These are phyloP conservation scores for Erannis defoliaria DNA, from an alignment of 2,888 invertebrate species.

Conservation along the genomic window DNA sequence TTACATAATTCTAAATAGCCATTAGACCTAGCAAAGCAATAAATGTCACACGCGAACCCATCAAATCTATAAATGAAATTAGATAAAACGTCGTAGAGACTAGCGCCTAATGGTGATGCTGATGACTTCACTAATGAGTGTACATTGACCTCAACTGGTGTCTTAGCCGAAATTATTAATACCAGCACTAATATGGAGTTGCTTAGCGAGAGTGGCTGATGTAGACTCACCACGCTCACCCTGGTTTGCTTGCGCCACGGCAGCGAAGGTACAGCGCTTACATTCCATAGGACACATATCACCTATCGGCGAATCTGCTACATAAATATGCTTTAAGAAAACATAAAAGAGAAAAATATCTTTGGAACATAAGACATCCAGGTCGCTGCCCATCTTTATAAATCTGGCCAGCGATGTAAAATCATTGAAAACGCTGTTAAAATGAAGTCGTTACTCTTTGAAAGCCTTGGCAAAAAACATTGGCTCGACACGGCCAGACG, in stretches of 20 bases:
- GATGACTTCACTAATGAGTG: constrained; percentile 49
- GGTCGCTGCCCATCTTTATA: not conserved
- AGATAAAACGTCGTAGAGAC: constrained; percentile 32
- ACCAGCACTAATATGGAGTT: constrained; percentile 31
- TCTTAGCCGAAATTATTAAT: constrained; percentile 20
- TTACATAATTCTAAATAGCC: not conserved
- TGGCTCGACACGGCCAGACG: constrained; percentile 11
- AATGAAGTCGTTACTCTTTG: constrained; percentile 11
- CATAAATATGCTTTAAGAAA: constrained; percentile 44
- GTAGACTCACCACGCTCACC: constrained; percentile 76
- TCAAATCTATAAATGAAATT: constrained; percentile 33
- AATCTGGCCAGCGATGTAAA: constrained; percentile 10
- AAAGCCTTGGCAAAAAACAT: constrained; percentile 18
- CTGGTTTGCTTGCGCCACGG: constrained; percentile 69
- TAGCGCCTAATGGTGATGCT: constrained; percentile 49
- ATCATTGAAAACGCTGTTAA: constrained; percentile 16
- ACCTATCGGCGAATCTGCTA: constrained; percentile 66
- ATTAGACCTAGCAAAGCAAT: constrained; percentile 24
- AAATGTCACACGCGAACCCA: constrained; percentile 24
- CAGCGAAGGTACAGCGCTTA: constrained; percentile 76
- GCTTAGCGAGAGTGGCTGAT: constrained; percentile 31
- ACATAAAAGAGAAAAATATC: not conserved
- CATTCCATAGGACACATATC: constrained; percentile 69
- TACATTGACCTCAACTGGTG: constrained; percentile 48
- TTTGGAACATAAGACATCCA: constrained; percentile 3